phyloP scores from a whole-genome alignment of 2,888 invertebrate genomes.

The Drepana falcataria region DNA sequence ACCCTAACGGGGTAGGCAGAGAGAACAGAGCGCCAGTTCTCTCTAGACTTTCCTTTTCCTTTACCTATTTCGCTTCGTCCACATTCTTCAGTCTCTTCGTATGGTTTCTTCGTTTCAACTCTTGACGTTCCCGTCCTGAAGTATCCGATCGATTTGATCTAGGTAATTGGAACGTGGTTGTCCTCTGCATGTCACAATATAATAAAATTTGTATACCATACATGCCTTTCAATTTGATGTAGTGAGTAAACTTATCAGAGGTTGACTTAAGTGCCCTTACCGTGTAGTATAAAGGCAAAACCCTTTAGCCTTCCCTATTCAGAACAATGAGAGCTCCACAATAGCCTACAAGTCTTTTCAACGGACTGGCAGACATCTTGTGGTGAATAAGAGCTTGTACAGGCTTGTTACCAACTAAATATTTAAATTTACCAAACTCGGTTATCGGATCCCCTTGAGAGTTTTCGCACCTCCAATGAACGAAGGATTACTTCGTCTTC shows the following conservation, averaged over 20 bases:
- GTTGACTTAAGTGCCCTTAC: slow-evolving; percentile 15
- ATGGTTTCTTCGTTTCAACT: too few relatives aligned
- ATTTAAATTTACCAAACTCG: background rate
- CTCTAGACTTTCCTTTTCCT: too few relatives aligned
- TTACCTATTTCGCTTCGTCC: too few relatives aligned
- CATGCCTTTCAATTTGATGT: slow-evolving; percentile 36
- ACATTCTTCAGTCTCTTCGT: too few relatives aligned
- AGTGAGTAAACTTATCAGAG: slow-evolving; percentile 46
- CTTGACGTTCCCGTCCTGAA: too few relatives aligned
- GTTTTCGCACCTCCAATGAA: background rate
- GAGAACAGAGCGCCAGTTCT: too few relatives aligned
- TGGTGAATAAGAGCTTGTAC: slow-evolving; percentile 14
- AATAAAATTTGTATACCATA: slow-evolving; percentile 1
- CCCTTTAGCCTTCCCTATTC: slow-evolving; percentile 34
- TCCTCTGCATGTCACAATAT: too few relatives aligned
- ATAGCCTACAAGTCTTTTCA: slow-evolving; percentile 43
- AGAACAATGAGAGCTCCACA: slow-evolving; percentile 44
- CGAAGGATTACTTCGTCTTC: background rate
- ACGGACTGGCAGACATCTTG: slow-evolving; percentile 36
- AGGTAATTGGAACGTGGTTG: too few relatives aligned
- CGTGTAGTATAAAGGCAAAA: slow-evolving; percentile 38
- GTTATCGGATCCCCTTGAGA: background rate
- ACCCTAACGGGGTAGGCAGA: too few relatives aligned
- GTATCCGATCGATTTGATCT: too few relatives aligned
- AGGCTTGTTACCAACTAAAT: slow-evolving; percentile 2